Percentiles rank a stretch among this genome's conserved stretches.
Conservation (phyloP, 2,888 invertebrate species). For the Eupeodes latifasciatus region DNA sequence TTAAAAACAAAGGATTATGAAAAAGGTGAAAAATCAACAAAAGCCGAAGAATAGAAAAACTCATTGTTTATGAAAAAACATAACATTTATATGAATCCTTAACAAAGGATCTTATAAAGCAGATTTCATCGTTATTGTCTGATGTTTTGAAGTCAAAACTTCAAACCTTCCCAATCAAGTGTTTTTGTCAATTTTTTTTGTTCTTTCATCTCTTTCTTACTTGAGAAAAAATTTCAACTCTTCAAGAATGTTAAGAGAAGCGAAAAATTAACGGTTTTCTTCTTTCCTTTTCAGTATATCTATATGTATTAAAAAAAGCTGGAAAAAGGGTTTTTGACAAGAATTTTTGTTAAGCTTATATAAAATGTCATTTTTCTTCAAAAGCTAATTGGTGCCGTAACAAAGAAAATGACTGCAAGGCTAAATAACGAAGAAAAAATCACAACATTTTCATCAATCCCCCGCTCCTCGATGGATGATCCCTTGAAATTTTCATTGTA, state of each 20-base stretch:
- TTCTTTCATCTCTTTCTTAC: too few species aligned
- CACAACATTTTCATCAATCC: constrained; percentile 54
- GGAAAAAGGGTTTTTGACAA: neutral
- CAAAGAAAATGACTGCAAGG: constrained; percentile 27
- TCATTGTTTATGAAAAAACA: too few species aligned
- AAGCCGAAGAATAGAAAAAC: too few species aligned
- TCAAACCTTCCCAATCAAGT: too few species aligned
- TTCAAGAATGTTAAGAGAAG: neutral
- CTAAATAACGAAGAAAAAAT: constrained; percentile 1
- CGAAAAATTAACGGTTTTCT: neutral
- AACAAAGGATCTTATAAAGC: too few species aligned
- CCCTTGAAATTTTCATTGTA: neutral
- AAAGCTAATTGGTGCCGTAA: neutral
- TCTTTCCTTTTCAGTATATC: neutral
- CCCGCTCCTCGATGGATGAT: neutral
- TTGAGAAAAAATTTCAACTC: neutral
- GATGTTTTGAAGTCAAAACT: too few species aligned
- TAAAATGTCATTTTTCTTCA: neutral
- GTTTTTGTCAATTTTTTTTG: too few species aligned
- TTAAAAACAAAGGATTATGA: too few species aligned
- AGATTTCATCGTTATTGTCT: too few species aligned
- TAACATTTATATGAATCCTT: too few species aligned
- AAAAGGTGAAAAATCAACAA: too few species aligned
- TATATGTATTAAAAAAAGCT: too few species aligned
- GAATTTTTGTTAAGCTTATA: neutral